Evolutionary conservation across 2,113 vertebrate species (phyloP), one percentile per base, ranked within the genome.

Genomic region (Macrotus californicus): DNA sequence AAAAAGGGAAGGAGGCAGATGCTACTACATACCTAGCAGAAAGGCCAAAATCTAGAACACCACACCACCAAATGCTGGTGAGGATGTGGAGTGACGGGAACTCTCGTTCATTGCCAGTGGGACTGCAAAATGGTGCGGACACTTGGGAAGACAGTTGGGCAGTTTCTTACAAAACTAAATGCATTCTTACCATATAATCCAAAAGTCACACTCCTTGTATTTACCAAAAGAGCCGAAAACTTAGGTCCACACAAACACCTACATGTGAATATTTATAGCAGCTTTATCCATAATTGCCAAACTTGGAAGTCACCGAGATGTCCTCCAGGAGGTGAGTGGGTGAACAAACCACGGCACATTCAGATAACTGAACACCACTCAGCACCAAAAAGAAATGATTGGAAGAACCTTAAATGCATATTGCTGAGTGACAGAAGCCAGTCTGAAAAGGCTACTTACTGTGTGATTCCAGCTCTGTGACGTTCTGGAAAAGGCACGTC

Each of bases 41-140:
- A 15, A 46, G 54, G 39, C 83, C 50, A 5, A 41, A 61, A 36
- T 52, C 93, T 14, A 12, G 9, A 91, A 52, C n/a, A n/a, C 34
- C 7, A 34, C 52, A 15, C 2, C 9, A 7, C 46, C 39, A 19
- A 36, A 1, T 24, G 75, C 8, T 3, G 7, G 2, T 1, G 1
- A 43, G 73, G 50, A 6, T 2, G 3, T 7, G 50, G 67, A 54
- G 34, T 54, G 2, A 2, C 22, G 13, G 69, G 76, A 50, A 13
- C 61, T 26, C 39, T 59, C 19, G 0, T 2, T 36, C 16, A 0
- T 1, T 9, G 79, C 87, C 21, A 14, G 16, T 18, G 8, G 48
- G 29, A 13, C 4, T 7, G 7, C 59, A 36, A 7, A 50, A 24
- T 6, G 18, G 83, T 7, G 2, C 6, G 0, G 48, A 14, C 41